These are phyloP conservation scores for Coregonus suidteri DNA, from an alignment of 2,797 vertebrate genomes.

Conservation along the genomic window DNA sequence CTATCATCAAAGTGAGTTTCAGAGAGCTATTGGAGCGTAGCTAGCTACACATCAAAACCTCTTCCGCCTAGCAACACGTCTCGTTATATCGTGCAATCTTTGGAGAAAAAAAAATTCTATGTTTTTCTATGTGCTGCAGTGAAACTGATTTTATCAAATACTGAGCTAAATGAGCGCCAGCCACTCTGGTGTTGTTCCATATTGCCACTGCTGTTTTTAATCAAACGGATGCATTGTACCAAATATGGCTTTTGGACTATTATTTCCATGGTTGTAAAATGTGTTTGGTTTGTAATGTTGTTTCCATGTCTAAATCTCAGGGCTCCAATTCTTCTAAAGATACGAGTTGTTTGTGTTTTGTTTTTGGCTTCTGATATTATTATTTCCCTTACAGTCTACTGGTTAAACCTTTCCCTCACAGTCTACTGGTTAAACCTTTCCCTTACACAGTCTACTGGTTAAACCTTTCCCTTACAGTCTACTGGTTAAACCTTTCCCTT, in stretches of 20 bases:
- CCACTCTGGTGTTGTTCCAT: background rate
- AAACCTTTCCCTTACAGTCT: no score
- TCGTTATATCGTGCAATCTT: slow-evolving; percentile 40
- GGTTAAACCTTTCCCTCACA: no score
- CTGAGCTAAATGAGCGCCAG: background rate
- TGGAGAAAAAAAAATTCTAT: background rate
- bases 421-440: no score
- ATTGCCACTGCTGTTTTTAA: slow-evolving; percentile 22
- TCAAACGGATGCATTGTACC: slow-evolving; percentile 48
- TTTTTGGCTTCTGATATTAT: slow-evolving; percentile 5
- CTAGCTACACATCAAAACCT: background rate
- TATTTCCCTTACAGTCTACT: background rate
- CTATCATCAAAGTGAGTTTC: no score
- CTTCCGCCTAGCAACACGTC: slow-evolving; percentile 7
- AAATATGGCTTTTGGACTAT: slow-evolving; percentile 54
- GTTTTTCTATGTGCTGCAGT: slow-evolving; percentile 13
- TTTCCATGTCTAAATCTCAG: slow-evolving; percentile 73
- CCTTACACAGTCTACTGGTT: no score
- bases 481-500: no score
- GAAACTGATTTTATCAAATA: slow-evolving; percentile 2
- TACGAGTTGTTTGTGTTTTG: slow-evolving; percentile 8
- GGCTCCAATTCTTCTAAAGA: slow-evolving; percentile 57
- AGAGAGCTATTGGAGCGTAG: background rate
- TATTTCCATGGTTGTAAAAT: slow-evolving; percentile 34
- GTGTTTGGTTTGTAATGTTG: slow-evolving; percentile 38